phyloP scores from a whole-genome alignment of 35 echinoderm and acorn worm genomes.

The Stichopus chloronotus region DNA sequence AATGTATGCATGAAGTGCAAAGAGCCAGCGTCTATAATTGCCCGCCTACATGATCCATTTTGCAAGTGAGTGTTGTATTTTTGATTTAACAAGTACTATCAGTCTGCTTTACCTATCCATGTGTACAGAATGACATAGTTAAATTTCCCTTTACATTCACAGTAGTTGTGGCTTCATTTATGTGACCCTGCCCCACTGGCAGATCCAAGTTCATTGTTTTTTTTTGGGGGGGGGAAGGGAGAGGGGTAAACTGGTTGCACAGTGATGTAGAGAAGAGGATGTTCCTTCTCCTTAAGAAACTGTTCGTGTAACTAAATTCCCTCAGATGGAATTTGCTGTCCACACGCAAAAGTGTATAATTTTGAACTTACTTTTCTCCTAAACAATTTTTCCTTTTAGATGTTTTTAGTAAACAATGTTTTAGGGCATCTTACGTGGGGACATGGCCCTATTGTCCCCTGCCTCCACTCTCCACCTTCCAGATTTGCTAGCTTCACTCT shows the following conservation, averaged over 20 bases:
- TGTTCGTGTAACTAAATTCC: too few species aligned
- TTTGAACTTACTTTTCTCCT: neutral
- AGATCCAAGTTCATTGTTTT: neutral
- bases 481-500: neutral
- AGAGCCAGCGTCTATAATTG: neutral
- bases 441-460: neutral
- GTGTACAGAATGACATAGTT: neutral
- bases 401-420: neutral
- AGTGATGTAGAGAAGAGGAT: too few species aligned
- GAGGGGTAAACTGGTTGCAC: too few species aligned
- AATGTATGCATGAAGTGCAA: slow-evolving; percentile 35
- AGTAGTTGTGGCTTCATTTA: neutral
- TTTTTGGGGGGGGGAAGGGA: too few species aligned
- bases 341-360: too few species aligned
- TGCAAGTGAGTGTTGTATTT: neutral
- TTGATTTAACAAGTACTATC: neutral
- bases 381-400: neutral
- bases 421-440: neutral
- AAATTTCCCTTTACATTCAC: neutral
- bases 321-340: too few species aligned
- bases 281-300: too few species aligned
- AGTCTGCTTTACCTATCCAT: neutral
- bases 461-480: neutral
- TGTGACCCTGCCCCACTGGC: neutral
- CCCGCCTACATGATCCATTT: slow-evolving; percentile 33